Evolutionary conservation across 2,888 invertebrate genomes (phyloP).

Genomic region (Nymphalis c-album): DNA sequence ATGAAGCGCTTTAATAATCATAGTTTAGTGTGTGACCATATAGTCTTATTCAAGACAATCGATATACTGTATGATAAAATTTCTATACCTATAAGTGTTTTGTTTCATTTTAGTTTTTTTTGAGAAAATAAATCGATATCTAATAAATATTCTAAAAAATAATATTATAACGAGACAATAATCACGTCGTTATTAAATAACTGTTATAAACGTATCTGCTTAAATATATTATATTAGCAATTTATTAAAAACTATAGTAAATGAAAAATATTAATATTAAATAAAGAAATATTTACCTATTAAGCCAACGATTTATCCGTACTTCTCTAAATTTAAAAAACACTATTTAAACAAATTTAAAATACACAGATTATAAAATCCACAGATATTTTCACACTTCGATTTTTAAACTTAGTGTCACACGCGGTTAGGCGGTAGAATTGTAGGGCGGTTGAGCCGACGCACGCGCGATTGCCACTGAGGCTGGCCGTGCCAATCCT

Average conservation of each 20-base stretch:
- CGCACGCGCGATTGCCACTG: slow-evolving; percentile 70
- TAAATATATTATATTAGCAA: not conserved
- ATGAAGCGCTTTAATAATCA: no score
- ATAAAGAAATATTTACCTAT: slow-evolving; percentile 4
- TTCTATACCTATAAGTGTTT: no score
- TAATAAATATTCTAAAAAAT: no score
- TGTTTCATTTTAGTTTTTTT: no score
- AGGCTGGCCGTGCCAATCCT: slow-evolving; percentile 57
- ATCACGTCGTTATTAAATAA: no score
- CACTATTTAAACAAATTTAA: slow-evolving; percentile 4
- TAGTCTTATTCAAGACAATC: no score
- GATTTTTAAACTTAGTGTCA: slow-evolving; percentile 52
- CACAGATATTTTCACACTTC: slow-evolving; percentile 44
- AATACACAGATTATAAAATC: not conserved
- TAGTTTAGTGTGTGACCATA: no score
- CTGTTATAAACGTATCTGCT: not conserved
- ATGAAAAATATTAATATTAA: not conserved
- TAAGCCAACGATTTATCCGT: not conserved
- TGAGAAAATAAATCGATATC: not conserved
- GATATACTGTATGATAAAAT: no score
- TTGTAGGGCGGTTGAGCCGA: slow-evolving; percentile 57
- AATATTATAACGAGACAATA: no score
- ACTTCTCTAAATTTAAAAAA: not conserved
- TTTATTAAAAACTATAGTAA: not conserved
- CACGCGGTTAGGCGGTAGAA: slow-evolving; percentile 64